A percentile compares a stretch with the other conserved stretches of the same genome.
Evolutionary conservation across 1,140 invertebrate genomes (phyloP).

Genomic region (Leptinotarsa lineolata): DNA sequence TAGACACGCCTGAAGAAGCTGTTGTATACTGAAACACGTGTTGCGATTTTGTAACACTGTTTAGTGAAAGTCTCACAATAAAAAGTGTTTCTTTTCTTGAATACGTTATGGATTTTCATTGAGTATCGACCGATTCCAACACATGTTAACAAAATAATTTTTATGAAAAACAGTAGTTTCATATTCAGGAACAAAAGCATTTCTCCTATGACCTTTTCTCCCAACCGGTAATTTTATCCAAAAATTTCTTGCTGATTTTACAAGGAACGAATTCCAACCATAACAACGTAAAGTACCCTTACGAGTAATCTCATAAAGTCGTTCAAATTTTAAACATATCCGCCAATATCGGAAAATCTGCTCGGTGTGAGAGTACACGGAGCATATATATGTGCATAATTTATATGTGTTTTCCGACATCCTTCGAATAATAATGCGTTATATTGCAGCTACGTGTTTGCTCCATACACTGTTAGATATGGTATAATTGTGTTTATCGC

Average conservation of each 20-base stretch:
- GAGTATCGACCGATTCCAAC: no score
- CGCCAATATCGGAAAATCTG: background rate
- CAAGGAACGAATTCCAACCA: background rate
- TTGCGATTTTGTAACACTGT: no score
- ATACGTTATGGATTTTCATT: no score
- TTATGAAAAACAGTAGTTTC: no score
- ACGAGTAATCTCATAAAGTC: background rate
- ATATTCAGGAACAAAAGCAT: no score
- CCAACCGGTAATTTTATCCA: no score
- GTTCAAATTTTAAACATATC: background rate
- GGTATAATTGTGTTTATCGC: background rate
- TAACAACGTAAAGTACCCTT: background rate
- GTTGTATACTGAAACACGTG: no score
- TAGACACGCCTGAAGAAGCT: no score
- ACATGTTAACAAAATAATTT: no score
- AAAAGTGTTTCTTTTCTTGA: no score
- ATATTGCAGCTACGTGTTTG: background rate
- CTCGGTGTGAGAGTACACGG: background rate
- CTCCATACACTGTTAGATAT: background rate
- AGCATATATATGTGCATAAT: slow-evolving; percentile 13
- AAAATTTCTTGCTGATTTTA: background rate
- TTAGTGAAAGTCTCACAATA: no score
- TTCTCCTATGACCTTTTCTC: no score
- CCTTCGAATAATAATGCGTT: slow-evolving; percentile 4
- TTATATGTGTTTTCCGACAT: slow-evolving; percentile 5